A percentile compares a stretch with the other conserved stretches of the same genome.
Evolutionary conservation across 2,113 vertebrate genomes (phyloP).

Genomic region (Apteryx owenii): DNA sequence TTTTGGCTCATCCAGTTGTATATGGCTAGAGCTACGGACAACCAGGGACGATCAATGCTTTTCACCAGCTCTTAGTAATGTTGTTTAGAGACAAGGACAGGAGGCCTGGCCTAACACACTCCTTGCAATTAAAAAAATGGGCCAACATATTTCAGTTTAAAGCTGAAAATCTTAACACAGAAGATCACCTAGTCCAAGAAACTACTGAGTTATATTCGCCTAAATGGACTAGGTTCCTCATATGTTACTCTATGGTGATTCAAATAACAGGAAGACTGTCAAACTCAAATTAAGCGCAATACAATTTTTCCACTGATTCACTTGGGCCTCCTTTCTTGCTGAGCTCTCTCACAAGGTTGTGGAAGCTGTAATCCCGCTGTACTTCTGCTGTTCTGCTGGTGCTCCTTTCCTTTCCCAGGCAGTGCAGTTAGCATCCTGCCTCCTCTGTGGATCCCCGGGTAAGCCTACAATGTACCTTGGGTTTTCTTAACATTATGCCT

Average conservation of each 20-base stretch:
- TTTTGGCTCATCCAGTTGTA: conserved; percentile 35
- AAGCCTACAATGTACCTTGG: background rate
- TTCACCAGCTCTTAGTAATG: conserved; percentile 18
- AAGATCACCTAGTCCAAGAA: background rate
- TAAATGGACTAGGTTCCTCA: background rate
- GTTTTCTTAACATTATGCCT: background rate
- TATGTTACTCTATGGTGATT: background rate
- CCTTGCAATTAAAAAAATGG: background rate
- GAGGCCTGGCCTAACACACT: background rate
- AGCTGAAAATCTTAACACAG: background rate
- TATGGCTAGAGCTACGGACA: conserved; percentile 4
- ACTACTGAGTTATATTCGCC: background rate
- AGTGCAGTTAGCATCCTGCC: background rate
- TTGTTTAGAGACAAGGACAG: conserved; percentile 1
- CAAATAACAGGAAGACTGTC: background rate
- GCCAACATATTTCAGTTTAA: background rate
- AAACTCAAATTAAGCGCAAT: background rate
- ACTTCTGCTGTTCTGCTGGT: background rate
- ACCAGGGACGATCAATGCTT: conserved; percentile 24
- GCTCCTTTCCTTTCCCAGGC: background rate
- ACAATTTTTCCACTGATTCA: background rate
- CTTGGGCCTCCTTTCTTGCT: background rate
- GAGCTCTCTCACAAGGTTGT: background rate
- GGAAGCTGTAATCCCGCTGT: background rate
- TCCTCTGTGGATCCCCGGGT: background rate